Evolutionary conservation across 2,888 invertebrate species (phyloP), one percentile per base, ranked within the genome.

Genomic region (Melinopterus prodromus): DNA sequence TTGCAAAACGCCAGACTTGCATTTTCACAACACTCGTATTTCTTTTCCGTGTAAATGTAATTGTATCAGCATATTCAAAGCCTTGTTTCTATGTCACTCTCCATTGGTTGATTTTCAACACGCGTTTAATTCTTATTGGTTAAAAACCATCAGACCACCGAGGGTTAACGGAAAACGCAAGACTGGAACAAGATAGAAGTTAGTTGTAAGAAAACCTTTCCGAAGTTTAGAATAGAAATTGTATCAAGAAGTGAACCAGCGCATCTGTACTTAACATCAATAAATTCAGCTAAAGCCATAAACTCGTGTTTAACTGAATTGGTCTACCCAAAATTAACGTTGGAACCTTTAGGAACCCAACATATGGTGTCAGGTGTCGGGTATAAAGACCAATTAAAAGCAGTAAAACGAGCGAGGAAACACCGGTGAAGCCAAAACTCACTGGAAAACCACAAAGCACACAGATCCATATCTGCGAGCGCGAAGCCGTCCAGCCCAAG

Each of bases 291-390:
- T 53, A 6, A 53, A 53, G 5, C 12, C 12, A 12, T 53, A 53
- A 53, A 4, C 53, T 53, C 2, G 53, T 4, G 1, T 53, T 53
- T 53, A 3, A 53, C 53, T 53, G 53, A 53, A n/a, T 53, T 53
- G 53, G 53, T 4, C 53, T 53, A 53, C 53, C 12, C 53, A 53
- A 2, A 53, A 3, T 53, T 53, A 2, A 53, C 0, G 7, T 53
- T 7, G 53, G 12, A 53, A 7, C 7, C 5, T 53, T n/a, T 9
- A 12, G 53, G 12, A 53, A 7, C 53, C 71, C 71, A 71, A 71
- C 71, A 71, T 15, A 71, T 16, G 71, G 71, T 71, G 71, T 71
- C 71, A 16, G 71, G 71, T 71, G 71, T 71, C 16, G 4, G 71
- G 71, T 71, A 26, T 26, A 71, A 12, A 26, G 71, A n/a, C 12